These are phyloP conservation scores for Cuculus canorus DNA, from an alignment of 2,797 vertebrate genomes.

Conservation along the genomic window DNA sequence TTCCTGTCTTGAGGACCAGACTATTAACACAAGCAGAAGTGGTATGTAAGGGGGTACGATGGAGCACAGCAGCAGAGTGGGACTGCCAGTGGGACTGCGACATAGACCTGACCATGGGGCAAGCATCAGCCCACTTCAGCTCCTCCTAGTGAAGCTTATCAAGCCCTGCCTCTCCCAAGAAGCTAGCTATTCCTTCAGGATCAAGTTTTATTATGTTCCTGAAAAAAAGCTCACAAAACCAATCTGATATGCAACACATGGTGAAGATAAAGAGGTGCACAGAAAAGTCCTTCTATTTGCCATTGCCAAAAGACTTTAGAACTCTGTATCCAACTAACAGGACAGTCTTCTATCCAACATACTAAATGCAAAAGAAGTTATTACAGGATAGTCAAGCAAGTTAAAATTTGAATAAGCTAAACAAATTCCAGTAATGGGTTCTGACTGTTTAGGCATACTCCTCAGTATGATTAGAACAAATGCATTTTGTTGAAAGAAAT, in stretches of 20 bases:
- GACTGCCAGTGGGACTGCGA: not conserved
- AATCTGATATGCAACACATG: not conserved
- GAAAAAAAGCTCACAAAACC: not conserved
- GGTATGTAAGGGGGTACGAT: not conserved
- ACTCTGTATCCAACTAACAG: not conserved
- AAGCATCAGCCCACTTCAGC: not conserved
- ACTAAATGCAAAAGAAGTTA: not conserved
- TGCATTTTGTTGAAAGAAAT: not conserved
- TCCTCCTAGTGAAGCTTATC: not conserved
- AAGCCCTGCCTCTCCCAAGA: not conserved
- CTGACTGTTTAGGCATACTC: not conserved
- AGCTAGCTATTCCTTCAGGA: not conserved
- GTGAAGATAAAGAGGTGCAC: not conserved
- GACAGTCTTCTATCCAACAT: not conserved
- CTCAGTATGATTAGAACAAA: not conserved
- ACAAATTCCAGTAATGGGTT: not conserved
- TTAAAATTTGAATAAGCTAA: not conserved
- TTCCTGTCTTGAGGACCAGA: not conserved
- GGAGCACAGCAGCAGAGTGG: not conserved
- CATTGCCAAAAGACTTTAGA: not conserved
- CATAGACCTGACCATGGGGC: not conserved
- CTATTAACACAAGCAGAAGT: not conserved
- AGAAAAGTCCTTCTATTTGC: not conserved
- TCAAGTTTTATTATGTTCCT: not conserved
- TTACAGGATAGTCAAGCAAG: not conserved